Evolutionary conservation across 2,113 vertebrate species (phyloP), one percentile per base, ranked within the genome.

Genomic region (Eonycteris spelaea): DNA sequence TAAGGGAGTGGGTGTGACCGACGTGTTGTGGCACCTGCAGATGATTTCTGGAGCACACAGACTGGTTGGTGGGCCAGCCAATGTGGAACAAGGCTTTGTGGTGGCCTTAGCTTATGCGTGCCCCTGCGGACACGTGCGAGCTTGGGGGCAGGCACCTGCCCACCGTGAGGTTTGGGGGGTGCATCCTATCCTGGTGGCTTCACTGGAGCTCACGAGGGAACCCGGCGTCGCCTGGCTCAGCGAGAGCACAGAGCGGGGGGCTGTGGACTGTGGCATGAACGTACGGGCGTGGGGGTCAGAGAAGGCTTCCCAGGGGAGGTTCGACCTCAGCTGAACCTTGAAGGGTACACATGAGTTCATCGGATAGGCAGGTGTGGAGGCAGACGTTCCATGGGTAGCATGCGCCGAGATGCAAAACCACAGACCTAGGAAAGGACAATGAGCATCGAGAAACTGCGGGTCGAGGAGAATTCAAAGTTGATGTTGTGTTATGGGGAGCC

Each of bases 211-310:
- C 59, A 12, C 8, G 35, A 30, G 59, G 40, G n/a, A 73, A 18
- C 21, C 51, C 9, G 1, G 16, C 0, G 0, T 67, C 21, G 11
- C 53, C 21, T 18, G 22, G 8, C 8, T 45, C 28, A 22, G 7
- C 1, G 16, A 21, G 10, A 40, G 53, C 16, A 8, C 51, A 57
- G 78, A 40, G n/a, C 26, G 26, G 26, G 7, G 6, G 33, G 51
- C 18, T 11, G 3, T 35, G 77, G 51, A 28, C 51, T 75, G 15
- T 18, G 22, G 13, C 12, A 0, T n/a, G 30, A 59, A 2, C 45
- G 12, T 45, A 12, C 45, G 45, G 45, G 38, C 3, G 2, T 16
- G 3, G 38, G 28, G 16, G 21, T 13, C 30, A 71, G 90, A 51
- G 85, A 35, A 26, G 12, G 43, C 16, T 13, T 43, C 95, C 30